Percentiles rank a stretch among this genome's conserved stretches.
phyloP scores from a whole-genome alignment of 92 coral and sea anemone genomes.

The Palythoa heliodiscus region DNA sequence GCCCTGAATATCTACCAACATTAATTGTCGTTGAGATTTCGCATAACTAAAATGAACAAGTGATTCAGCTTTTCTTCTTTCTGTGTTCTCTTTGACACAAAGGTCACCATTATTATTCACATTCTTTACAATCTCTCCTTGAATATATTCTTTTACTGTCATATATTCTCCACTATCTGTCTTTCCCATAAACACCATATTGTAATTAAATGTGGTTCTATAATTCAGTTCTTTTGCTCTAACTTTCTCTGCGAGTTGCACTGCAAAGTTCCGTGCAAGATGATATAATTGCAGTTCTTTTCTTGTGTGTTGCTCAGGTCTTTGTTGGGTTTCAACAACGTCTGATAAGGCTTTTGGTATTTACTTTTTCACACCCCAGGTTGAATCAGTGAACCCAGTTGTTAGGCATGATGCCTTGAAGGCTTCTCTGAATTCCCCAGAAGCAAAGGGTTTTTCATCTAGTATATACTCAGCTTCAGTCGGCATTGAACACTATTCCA shows the following conservation, averaged over 20 bases:
- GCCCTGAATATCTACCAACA: conserved; percentile 60
- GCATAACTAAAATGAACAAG: conserved; percentile 53
- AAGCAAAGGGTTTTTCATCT: conserved; percentile 34
- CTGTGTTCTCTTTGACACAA: conserved; percentile 36
- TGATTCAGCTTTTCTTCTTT: conserved; percentile 48
- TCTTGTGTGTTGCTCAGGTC: conserved; percentile 56
- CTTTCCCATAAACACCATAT: conserved; percentile 69
- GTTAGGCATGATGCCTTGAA: conserved; percentile 49
- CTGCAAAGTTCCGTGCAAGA: conserved; percentile 67
- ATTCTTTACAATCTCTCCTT: conserved; percentile 63
- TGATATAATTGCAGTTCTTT: conserved; percentile 65
- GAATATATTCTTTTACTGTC: conserved; percentile 65
- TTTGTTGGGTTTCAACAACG: conserved; percentile 35
- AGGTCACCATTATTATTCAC: conserved; percentile 61
- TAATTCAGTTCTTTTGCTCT: conserved; percentile 47
- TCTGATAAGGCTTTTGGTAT: conserved; percentile 42
- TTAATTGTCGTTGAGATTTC: conserved; percentile 48
- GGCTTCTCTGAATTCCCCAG: conserved; percentile 56
- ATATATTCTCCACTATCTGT: conserved; percentile 60
- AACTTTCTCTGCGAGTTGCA: conserved; percentile 57
- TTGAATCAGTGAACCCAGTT: conserved; percentile 44
- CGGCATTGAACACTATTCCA: conserved; percentile 12
- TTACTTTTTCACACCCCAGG: conserved; percentile 60
- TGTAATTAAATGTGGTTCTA: conserved; percentile 68
- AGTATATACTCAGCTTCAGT: background rate